Percentiles rank a stretch among this genome's conserved stretches.
These are phyloP conservation scores for Pelecanoides urinatrix DNA, from an alignment of 2,113 vertebrate species.

Conservation along the genomic window DNA sequence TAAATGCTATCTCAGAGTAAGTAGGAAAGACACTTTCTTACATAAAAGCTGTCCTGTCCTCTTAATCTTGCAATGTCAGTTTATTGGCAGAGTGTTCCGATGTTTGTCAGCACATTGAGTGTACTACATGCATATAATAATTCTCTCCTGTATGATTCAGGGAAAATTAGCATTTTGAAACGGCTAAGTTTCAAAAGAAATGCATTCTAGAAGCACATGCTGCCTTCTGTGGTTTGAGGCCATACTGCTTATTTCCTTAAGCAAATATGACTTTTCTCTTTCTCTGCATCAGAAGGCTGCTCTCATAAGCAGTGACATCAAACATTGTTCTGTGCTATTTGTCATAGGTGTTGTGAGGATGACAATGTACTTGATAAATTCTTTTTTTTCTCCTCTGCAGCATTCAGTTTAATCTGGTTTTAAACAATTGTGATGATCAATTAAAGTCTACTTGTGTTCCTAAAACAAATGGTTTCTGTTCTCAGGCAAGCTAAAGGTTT, in stretches of 20 bases:
- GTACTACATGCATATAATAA: not conserved
- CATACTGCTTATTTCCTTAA: not conserved
- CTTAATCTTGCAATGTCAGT: not conserved
- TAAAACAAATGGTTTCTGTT: conserved; percentile 65
- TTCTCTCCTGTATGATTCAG: not conserved
- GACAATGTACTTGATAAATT: not conserved
- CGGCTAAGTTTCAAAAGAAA: not conserved
- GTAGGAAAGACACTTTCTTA: not conserved
- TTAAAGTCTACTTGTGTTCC: conserved; percentile 61
- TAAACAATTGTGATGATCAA: conserved; percentile 53
- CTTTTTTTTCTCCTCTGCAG: not conserved
- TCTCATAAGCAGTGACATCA: not conserved
- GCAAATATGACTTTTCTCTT: not conserved
- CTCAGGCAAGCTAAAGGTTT: conserved; percentile 58
- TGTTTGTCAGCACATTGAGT: not conserved
- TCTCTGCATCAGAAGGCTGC: not conserved
- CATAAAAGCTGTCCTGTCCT: not conserved
- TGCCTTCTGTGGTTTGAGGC: not conserved
- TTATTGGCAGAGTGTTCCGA: not conserved
- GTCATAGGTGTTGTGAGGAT: not conserved
- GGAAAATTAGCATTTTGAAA: not conserved
- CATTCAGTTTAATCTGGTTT: conserved; percentile 52
- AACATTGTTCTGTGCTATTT: not conserved
- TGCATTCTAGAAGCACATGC: not conserved
- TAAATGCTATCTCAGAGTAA: not conserved